Conservation (phyloP, 2,888 invertebrate genomes). For the Tiliacea aurago region DNA sequence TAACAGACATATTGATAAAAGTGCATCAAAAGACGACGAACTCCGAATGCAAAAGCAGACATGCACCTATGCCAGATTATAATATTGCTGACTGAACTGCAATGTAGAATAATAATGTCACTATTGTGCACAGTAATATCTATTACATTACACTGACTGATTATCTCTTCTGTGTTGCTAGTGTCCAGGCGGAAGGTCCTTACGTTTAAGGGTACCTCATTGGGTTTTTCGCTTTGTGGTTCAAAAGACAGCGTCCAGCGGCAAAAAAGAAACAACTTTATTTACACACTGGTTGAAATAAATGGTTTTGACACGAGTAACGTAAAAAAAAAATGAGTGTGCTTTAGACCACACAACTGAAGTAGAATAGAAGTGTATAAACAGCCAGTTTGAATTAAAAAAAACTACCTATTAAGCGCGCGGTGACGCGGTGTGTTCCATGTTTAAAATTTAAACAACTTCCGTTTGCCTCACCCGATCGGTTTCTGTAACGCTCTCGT, state of each 20-base stretch:
- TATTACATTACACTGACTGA: background rate
- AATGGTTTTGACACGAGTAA: background rate
- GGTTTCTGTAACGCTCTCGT: too few relatives aligned
- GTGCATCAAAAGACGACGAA: constrained; percentile 8
- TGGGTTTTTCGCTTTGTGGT: background rate
- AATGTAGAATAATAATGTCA: constrained; percentile 8
- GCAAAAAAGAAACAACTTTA: background rate
- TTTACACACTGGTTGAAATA: background rate
- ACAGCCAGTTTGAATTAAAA: too few relatives aligned
- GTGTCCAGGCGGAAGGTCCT: background rate
- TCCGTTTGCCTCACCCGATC: too few relatives aligned
- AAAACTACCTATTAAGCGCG: too few relatives aligned
- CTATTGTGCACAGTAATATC: background rate
- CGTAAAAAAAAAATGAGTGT: too few relatives aligned
- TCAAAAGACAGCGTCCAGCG: background rate
- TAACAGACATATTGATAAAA: background rate
- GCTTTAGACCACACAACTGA: too few relatives aligned
- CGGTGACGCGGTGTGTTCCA: too few relatives aligned
- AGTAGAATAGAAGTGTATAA: too few relatives aligned
- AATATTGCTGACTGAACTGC: background rate
- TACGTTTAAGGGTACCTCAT: background rate
- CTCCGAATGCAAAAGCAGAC: constrained; percentile 9
- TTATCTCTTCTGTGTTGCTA: background rate
- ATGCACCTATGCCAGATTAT: background rate
- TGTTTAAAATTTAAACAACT: too few relatives aligned